A percentile compares a stretch with the other conserved stretches of the same genome.
These are phyloP conservation scores for Larimichthys polyactis DNA, from an alignment of 2,113 vertebrate species.

Conservation along the genomic window DNA sequence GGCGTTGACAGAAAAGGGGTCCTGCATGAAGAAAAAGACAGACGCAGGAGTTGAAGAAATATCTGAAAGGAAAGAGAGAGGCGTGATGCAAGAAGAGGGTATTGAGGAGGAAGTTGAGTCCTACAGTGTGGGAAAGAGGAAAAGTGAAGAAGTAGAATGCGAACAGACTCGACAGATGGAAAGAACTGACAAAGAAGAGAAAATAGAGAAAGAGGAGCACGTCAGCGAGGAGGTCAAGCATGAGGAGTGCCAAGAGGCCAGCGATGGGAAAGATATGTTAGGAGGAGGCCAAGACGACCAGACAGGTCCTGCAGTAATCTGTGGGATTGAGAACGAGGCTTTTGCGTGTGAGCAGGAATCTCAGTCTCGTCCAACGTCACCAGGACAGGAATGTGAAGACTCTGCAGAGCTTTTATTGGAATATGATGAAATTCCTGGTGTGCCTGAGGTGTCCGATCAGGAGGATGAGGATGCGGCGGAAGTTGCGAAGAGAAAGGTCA, in stretches of 20 bases:
- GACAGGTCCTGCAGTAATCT: conserved; percentile 57
- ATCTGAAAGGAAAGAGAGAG: conserved; percentile 26
- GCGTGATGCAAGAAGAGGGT: conserved; percentile 42
- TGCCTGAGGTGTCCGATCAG: conserved; percentile 85
- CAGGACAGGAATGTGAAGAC: conserved; percentile 31
- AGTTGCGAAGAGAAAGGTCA: conserved; percentile 81
- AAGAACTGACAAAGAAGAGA: not conserved
- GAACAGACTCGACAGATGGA: not conserved
- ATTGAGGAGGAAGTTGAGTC: conserved; percentile 10
- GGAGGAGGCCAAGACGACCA: conserved; percentile 46
- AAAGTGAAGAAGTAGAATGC: conserved; percentile 7
- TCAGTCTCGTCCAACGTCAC: conserved; percentile 56
- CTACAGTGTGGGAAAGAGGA: not conserved
- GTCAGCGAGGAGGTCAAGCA: conserved; percentile 1
- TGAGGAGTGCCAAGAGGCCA: not conserved
- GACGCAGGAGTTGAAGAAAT: conserved; percentile 24
- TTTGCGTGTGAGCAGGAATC: conserved; percentile 85
- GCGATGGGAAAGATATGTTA: conserved; percentile 11
- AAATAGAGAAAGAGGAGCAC: not conserved
- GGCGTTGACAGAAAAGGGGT: conserved; percentile 32
- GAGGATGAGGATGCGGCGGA: conserved; percentile 84
- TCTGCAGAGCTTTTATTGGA: conserved; percentile 54
- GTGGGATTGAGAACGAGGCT: conserved; percentile 87
- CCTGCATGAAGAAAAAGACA: not conserved
- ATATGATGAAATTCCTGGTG: conserved; percentile 88